These are phyloP conservation scores for Myzus persicae DNA, from an alignment of 1,140 invertebrate genomes.

Conservation along the genomic window DNA sequence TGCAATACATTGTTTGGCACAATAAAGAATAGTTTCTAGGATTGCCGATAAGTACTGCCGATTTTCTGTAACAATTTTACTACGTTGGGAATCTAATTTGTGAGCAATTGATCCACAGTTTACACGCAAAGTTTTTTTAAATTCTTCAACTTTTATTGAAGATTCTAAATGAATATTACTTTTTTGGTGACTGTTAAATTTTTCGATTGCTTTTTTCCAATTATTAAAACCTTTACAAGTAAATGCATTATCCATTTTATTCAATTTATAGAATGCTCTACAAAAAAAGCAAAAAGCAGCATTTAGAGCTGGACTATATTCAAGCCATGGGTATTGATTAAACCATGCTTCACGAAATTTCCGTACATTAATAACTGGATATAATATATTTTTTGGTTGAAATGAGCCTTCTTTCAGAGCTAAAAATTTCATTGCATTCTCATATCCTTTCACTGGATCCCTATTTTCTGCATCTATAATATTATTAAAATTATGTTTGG, in stretches of 20 bases:
- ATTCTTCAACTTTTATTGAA: background rate
- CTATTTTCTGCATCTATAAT: background rate
- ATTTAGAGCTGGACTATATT: background rate
- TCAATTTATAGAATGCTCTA: background rate
- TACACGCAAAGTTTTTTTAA: background rate
- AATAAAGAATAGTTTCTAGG: background rate
- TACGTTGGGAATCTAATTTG: background rate
- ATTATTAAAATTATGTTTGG: no score
- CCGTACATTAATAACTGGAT: background rate
- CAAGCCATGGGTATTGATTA: background rate
- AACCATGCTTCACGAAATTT: background rate
- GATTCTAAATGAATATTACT: background rate
- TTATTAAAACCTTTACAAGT: background rate
- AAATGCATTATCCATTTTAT: background rate
- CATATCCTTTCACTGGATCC: background rate
- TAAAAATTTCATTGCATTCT: background rate
- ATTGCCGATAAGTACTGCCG: no score
- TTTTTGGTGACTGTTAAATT: background rate
- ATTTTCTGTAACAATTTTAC: background rate
- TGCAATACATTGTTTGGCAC: background rate
- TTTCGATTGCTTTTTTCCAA: background rate
- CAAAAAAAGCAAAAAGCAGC: background rate
- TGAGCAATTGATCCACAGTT: background rate
- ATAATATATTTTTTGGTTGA: background rate
- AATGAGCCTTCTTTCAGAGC: background rate